Evolutionary conservation across 2,113 vertebrate species (phyloP), one percentile per base, ranked within the genome.

Genomic region (Eudyptes chrysolophus): DNA sequence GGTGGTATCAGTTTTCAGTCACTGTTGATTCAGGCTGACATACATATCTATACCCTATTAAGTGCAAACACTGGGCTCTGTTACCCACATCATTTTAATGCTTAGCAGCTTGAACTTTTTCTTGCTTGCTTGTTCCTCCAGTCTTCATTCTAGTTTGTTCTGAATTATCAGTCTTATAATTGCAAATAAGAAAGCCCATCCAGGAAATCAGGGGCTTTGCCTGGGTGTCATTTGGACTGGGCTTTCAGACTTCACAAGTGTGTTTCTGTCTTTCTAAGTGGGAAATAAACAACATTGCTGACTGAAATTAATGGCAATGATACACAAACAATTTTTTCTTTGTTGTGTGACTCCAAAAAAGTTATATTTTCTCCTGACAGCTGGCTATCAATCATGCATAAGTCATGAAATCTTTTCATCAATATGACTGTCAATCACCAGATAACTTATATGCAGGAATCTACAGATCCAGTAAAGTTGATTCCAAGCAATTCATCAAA

Each of bases 391-490:
- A 77, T 95, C 92, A 96, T 87, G 44, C 20, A 65, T 77, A 48
- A 94, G 40, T 60, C 62, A 74, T 52, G 27, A 94, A 89, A 61
- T 71, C 30, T 76, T 92, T 94, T 92, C 75, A 86, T 74, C 58
- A 87, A 54, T 72, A 80, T 61, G 30, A 84, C 29, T 78, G 69
- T 91, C 97, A 97, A 58, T 97, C 93, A 96, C 14, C 49, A 82
- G 40, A 66, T 27, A 86, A 93, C 44, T 30, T 76, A 65, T 34
- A 82, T 70, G 34, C 51, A 85, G 54, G 27, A 90, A 88, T 70
- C 22, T 76, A 77, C 57, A 93, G 64, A 92, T 89, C 14, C 44
- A 46, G 32, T 49, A 54, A 77, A 90, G 38, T 3, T 64, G 70
- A 96, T 91, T 96, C 84, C 52, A 62, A 71, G 42, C 48, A 87